These are phyloP conservation scores for Enteromius treurensis DNA, from an alignment of 2,797 vertebrate genomes.

Conservation along the genomic window DNA sequence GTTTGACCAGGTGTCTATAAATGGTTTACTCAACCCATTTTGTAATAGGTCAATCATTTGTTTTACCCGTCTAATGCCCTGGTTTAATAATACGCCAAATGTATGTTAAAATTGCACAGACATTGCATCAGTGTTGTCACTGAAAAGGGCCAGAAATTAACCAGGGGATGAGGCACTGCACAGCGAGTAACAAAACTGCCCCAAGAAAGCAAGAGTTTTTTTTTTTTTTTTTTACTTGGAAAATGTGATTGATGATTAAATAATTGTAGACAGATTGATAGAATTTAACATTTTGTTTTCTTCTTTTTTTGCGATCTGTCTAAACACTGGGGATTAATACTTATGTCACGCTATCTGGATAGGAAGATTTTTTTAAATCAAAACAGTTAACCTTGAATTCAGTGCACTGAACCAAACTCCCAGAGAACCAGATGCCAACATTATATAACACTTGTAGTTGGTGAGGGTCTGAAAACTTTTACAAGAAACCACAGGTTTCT, in stretches of 20 bases:
- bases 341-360: not conserved
- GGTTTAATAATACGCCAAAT: slow-evolving; percentile 22
- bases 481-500: not conserved
- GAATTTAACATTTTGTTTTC: not conserved
- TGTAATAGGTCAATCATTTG: not conserved
- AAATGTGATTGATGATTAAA: slow-evolving; percentile 1
- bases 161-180: not conserved
- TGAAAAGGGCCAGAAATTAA: slow-evolving; percentile 4
- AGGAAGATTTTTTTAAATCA: not conserved
- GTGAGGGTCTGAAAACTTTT: not conserved
- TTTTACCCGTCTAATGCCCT: not conserved
- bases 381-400: slow-evolving; percentile 1
- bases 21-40: not conserved
- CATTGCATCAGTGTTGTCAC: slow-evolving; percentile 21
- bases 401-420: slow-evolving; percentile 1
- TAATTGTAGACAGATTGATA: not conserved
- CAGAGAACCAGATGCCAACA: not conserved
- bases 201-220: not conserved
- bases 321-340: not conserved
- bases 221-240: not conserved
- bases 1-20: not conserved
- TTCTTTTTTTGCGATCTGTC: not conserved
- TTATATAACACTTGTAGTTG: not conserved
- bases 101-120: slow-evolving; percentile 27
- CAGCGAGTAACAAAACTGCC: not conserved